These are phyloP conservation scores for Sphenopsis melanotis DNA, from an alignment of 2,797 vertebrate species.

Conservation along the genomic window DNA sequence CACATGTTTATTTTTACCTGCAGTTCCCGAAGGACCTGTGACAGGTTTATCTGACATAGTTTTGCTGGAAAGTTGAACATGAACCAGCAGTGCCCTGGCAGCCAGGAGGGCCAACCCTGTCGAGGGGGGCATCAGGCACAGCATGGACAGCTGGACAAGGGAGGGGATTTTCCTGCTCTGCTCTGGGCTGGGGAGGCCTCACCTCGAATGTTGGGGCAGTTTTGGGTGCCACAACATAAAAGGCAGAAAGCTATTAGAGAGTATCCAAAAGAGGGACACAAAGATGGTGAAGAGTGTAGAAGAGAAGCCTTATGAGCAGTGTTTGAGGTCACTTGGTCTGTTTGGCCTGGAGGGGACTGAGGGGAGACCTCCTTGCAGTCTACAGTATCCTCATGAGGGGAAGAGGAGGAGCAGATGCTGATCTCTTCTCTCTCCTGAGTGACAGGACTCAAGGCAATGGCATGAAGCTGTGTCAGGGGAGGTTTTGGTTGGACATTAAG, in stretches of 20 bases:
- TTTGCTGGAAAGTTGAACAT: background rate
- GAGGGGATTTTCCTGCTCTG: background rate
- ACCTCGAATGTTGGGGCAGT: rapidly evolving
- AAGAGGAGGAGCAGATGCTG: background rate
- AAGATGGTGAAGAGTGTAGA: background rate
- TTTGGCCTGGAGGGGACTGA: background rate
- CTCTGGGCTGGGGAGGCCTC: rapidly evolving
- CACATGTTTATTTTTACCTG: background rate
- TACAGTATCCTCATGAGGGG: background rate
- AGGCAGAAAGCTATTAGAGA: background rate
- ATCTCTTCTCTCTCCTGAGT: background rate
- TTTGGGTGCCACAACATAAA: too few relatives aligned
- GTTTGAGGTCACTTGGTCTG: background rate
- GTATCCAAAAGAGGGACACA: background rate
- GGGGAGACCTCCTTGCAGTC: background rate
- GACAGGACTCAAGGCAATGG: background rate
- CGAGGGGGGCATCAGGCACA: rapidly evolving
- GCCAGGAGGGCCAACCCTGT: rapidly evolving
- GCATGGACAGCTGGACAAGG: rapidly evolving
- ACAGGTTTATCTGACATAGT: background rate
- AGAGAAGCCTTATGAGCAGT: background rate
- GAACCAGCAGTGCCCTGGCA: background rate
- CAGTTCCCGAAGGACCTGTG: background rate
- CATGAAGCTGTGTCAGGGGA: background rate
- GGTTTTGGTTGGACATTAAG: background rate